A percentile compares a stretch with the other conserved stretches of the same genome.
Conservation (phyloP, 2,113 vertebrate species). For the Odontophorus gujanensis region DNA sequence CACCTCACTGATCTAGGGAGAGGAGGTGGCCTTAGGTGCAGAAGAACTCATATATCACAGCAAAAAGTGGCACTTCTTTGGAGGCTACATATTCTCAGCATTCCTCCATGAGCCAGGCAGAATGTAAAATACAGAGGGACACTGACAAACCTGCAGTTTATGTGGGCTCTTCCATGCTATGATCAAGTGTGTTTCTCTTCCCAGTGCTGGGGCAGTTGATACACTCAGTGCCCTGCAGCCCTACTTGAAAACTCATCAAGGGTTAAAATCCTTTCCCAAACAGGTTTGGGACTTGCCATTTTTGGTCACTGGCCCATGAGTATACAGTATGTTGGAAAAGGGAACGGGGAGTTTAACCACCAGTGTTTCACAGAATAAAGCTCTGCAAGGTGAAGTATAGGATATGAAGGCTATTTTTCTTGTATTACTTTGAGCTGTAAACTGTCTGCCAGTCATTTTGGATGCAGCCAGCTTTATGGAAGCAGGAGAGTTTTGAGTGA, state of each 20-base stretch:
- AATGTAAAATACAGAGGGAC: not conserved
- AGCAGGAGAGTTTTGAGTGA: constrained; percentile 13
- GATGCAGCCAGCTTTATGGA: not conserved
- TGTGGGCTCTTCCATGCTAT: not conserved
- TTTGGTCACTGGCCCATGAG: not conserved
- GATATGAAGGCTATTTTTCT: not conserved
- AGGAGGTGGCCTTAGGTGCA: not conserved
- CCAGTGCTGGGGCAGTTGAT: not conserved
- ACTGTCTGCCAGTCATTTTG: not conserved
- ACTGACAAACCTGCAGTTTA: not conserved
- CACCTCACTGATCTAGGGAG: not conserved
- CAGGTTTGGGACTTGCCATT: not conserved
- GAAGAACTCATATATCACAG: not conserved
- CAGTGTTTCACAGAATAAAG: not conserved
- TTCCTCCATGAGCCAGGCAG: not conserved
- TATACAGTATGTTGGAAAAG: accelerated
- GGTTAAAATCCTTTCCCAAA: not conserved
- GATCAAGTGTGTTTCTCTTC: not conserved
- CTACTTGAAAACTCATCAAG: not conserved
- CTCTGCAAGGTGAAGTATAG: not conserved
- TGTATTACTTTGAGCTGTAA: not conserved
- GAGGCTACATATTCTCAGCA: not conserved
- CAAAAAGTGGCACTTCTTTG: not conserved
- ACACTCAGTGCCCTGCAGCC: not conserved
- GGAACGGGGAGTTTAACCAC: not conserved